Percentiles rank a stretch among this genome's conserved stretches.
These are phyloP conservation scores for Boulengeromyrus knoepffleri DNA, from an alignment of 2,113 vertebrate species.

Conservation along the genomic window DNA sequence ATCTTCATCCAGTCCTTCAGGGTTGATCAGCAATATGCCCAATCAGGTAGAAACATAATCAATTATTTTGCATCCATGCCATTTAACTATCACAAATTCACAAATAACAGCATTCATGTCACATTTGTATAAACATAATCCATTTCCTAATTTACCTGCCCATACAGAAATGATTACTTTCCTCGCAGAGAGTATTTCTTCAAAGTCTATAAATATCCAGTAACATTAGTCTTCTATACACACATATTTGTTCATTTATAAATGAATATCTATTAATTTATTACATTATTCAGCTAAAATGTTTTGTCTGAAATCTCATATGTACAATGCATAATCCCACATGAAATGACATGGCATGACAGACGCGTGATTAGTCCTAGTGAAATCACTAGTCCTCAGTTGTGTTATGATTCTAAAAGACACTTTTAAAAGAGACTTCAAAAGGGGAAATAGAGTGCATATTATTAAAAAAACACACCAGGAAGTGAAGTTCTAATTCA, in stretches of 20 bases:
- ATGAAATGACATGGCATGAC: neutral
- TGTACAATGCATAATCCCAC: neutral
- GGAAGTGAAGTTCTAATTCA: neutral
- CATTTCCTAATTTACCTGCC: neutral
- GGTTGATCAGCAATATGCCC: neutral
- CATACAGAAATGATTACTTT: neutral
- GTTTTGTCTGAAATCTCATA: neutral
- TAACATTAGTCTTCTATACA: neutral
- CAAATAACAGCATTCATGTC: neutral
- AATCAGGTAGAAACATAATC: neutral
- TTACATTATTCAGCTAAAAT: neutral
- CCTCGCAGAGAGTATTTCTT: neutral
- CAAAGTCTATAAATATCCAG: neutral
- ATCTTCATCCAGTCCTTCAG: constrained; percentile 1
- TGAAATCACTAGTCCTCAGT: neutral
- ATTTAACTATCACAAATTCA: neutral
- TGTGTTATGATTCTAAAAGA: neutral
- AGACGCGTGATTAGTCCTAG: neutral
- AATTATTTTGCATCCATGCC: neutral
- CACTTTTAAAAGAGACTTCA: neutral
- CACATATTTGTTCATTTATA: neutral
- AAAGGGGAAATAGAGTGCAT: neutral
- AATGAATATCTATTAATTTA: neutral
- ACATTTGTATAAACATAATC: neutral
- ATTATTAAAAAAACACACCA: neutral